Conservation (phyloP, 1,140 invertebrate genomes). For the Lethrus apterus region DNA sequence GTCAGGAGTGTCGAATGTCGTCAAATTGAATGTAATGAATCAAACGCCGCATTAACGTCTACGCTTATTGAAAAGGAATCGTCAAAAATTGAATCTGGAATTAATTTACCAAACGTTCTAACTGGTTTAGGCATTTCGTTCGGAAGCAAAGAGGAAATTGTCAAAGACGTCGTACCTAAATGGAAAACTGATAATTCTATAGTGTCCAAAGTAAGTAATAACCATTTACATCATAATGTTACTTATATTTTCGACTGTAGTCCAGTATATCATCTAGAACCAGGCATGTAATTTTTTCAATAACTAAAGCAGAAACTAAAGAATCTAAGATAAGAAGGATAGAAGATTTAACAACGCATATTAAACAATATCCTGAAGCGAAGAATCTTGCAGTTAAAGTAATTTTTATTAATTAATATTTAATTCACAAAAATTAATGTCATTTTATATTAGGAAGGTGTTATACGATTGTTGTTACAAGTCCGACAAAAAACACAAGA, state of each 20-base stretch:
- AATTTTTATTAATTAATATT: constrained; percentile 26
- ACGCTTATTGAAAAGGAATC: background rate
- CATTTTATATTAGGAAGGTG: constrained; percentile 50
- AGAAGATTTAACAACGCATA: constrained; percentile 60
- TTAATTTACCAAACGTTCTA: constrained; percentile 22
- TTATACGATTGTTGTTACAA: constrained; percentile 52
- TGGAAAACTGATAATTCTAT: constrained; percentile 30
- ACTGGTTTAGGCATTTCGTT: constrained; percentile 19
- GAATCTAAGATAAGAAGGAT: constrained; percentile 50
- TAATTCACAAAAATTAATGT: constrained; percentile 8
- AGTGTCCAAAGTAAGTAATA: constrained; percentile 24
- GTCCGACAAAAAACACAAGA: constrained; percentile 42
- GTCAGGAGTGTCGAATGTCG: constrained; percentile 17
- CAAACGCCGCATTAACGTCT: background rate
- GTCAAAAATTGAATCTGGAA: background rate
- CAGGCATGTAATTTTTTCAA: constrained; percentile 56
- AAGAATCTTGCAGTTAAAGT: constrained; percentile 64
- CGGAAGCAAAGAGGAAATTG: constrained; percentile 17
- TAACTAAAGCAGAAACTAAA: constrained; percentile 51
- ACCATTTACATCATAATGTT: background rate
- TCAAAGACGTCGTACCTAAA: constrained; percentile 24
- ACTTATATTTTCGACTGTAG: constrained; percentile 40
- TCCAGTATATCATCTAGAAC: constrained; percentile 57
- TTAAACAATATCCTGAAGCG: constrained; percentile 65
- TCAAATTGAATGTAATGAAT: background rate